Evolutionary conservation across 2,888 invertebrate genomes (phyloP), one percentile per base, ranked within the genome.

Genomic region (Eupithecia dodoneata): DNA sequence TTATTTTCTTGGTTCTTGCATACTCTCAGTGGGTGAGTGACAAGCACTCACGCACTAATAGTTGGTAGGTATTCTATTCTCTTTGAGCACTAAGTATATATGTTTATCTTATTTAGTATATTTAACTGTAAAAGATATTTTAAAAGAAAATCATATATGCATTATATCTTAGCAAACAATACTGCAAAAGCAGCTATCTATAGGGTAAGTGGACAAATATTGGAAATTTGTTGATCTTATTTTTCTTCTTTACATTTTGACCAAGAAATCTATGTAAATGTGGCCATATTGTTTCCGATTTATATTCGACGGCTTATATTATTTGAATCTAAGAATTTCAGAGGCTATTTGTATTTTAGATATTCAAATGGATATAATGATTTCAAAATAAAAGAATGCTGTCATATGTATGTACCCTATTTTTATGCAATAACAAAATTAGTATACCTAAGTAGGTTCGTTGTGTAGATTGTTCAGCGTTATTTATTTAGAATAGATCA

Each of bases 211-310:
- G 71, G 63, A 75, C 72, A 75, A 13, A 65, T 45, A 75, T 73
- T 73, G 70, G 75, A 75, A 73, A 66, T 77, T 75, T 69, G 63
- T 72, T 69, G 72, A 77, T 78, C 71, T 73, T 79, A 78, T 81
- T 76, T 77, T 84, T 84, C 84, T 82, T 81, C 83, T 87, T 85
- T 87, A 85, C 85, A 88, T 87, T 87, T 88, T 88, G 87, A 85
- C 86, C 87, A 87, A 86, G 85, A 85, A 85, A 85, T 85, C 74
- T 87, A 90, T 90, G 89, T 87, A 89, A 88, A 89, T 88, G 82
- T 70, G 83, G 47, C 83, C 81, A 84, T 87, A 87, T 87, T 87
- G 86, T 86, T 85, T 79, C 81, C 88, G 87, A 88, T 90, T 88
- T 88, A 87, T 89, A 89, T 89, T 83, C 87, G 80, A 85, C 83